Conservation (phyloP, 2,797 vertebrate genomes). For the Psittacula echo region DNA sequence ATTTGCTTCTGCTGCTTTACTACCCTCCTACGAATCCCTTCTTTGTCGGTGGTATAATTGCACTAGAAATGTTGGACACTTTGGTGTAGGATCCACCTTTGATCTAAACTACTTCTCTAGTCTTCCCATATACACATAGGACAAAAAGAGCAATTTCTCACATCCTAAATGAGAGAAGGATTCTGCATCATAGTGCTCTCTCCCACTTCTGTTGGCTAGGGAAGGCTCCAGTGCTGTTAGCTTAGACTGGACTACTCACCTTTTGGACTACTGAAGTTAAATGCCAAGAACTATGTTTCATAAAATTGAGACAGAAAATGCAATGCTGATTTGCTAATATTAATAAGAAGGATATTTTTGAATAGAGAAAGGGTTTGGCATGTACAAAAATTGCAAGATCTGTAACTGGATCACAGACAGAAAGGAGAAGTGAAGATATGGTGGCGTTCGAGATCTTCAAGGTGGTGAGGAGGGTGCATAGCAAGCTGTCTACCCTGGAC, state of each 20-base stretch:
- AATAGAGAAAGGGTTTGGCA: background rate
- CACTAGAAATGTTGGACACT: background rate
- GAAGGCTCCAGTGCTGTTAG: background rate
- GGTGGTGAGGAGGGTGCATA: background rate
- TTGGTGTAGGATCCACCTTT: background rate
- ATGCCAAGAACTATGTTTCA: background rate
- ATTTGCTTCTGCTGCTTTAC: background rate
- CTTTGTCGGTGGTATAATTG: background rate
- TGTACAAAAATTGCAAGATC: background rate
- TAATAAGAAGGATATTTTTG: background rate
- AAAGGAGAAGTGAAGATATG: background rate
- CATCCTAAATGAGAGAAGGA: background rate
- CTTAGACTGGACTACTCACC: background rate
- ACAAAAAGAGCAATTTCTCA: background rate
- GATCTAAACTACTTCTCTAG: background rate
- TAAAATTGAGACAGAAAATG: background rate
- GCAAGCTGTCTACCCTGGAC: background rate
- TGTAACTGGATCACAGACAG: background rate
- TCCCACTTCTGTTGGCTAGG: background rate
- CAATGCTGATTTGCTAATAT: background rate
- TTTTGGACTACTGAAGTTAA: background rate
- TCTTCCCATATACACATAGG: rapidly evolving
- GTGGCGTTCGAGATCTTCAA: background rate
- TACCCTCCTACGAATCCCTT: background rate
- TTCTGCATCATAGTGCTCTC: background rate